Evolutionary conservation across 2,888 invertebrate species (phyloP), one percentile per base, ranked within the genome.

Genomic region (Tinea pellionella): DNA sequence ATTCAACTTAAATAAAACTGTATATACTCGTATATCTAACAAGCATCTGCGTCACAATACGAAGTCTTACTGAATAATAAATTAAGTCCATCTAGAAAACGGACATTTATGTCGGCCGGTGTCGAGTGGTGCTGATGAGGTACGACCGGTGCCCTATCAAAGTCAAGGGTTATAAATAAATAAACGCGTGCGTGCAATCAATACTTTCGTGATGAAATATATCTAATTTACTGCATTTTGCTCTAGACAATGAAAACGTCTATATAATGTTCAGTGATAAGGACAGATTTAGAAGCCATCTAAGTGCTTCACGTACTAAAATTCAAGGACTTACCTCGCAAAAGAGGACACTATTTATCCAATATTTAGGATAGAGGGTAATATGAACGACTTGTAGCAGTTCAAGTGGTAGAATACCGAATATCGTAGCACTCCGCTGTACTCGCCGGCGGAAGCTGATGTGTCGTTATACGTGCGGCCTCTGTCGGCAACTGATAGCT

Each of bases 381-480:
- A 37, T 24, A 37, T 37, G 37, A 12, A 37, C 9, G 9, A 37
- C 37, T 37, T 47, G 47, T 47, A 16, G 47, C 7, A 13, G 13
- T 7, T 47, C 13, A 16, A 47, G 47, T 47, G 6, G 47, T 9
- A 24, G 24, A 24, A 47, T 47, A 16, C 47, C 16, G 47, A 16
- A 47, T 47, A 15, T 47, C 47, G 47, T 71, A 73, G 77, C 77
- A 79, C 73, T 75, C 76, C 77, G 77, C 68, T 71, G 73, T 72
- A 76, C 73, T 70, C 75, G 80, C 79, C 77, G 80, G 79, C 75
- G 74, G 72, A 78, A 73, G 78, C 78, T 79, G 76, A 77, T 84
- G 75, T 84, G 83, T 73, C 77, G 78, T 74, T 73, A 74, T 73
- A 74, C 75, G 70, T 73, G 70, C 79, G 77, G 78, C 74, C 78